phyloP scores from a whole-genome alignment of 2,888 invertebrate species.

The Tachina lurida region DNA sequence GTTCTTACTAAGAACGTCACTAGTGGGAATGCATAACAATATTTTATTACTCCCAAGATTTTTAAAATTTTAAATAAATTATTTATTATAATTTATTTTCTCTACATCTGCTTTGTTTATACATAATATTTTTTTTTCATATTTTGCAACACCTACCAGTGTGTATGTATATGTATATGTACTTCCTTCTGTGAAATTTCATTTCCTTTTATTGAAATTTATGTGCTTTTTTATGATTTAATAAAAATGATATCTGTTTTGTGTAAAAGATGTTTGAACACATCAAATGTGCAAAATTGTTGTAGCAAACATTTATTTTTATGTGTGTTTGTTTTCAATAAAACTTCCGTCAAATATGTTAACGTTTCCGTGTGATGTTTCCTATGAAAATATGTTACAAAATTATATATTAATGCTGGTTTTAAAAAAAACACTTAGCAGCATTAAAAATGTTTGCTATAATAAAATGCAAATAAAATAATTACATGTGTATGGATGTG shows the following conservation, averaged over 20 bases:
- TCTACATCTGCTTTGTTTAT: background rate
- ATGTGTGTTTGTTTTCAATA: conserved; percentile 13
- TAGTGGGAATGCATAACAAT: too few species aligned
- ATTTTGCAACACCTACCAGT: conserved; percentile 42
- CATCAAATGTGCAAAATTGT: conserved; percentile 21
- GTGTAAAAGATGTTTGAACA: conserved; percentile 26
- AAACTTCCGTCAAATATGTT: conserved; percentile 49
- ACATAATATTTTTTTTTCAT: background rate
- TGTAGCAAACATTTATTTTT: background rate
- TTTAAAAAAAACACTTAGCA: background rate
- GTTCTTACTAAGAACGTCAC: too few species aligned
- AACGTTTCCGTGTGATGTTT: conserved; percentile 31
- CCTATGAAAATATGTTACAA: conserved; percentile 7
- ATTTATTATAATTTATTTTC: too few species aligned
- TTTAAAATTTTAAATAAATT: too few species aligned
- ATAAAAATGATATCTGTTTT: background rate
- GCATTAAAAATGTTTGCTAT: background rate
- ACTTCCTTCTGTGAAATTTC: conserved; percentile 21
- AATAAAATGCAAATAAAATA: background rate
- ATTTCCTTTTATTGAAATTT: conserved; percentile 36
- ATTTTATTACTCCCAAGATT: too few species aligned
- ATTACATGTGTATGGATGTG: background rate
- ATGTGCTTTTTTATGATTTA: conserved; percentile 9
- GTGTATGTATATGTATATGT: conserved; percentile 11
- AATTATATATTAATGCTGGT: background rate